Evolutionary conservation across 2,113 vertebrate species (phyloP), one percentile per base, ranked within the genome.

Genomic region (Pomatorhinus ruficollis): DNA sequence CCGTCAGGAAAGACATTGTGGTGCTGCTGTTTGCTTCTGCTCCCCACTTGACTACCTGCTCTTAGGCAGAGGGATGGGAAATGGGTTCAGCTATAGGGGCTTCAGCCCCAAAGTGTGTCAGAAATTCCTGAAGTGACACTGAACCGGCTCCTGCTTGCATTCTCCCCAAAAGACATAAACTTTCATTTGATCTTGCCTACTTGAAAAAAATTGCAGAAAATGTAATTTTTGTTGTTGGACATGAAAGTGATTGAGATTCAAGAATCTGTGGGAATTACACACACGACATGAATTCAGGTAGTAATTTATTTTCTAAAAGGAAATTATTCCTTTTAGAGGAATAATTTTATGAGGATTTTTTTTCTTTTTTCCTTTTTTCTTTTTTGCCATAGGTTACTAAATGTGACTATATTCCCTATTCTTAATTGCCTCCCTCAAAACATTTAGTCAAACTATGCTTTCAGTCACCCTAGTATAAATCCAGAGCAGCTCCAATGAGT

Each of bases 101-200:
- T 82, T 63, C 45, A 83, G 61, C 70, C 59, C 18, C 49, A 40
- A 9, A 16, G 9, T 9, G 9, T 25, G 25, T 50, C 57, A 85
- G 57, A 39, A 35, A 80, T 42, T 90, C 57, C 54, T 0, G 0
- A 16, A 44, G 30, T 4, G 8, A 35, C 0, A 0, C 24, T 3
- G 52, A 66, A 54, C 47, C 45, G 11, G 8, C 23, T 91, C 13
- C 14, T 72, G 16, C 10, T 52, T 47, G 16, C 0, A 1, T 52
- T 79, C 7, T 52, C 18, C 7, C 15, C 56, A 5, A 3, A 60
- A 77, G 31, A 71, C 17, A 70, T 3, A 68, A 2, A 30, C 57
- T 57, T 81, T n/a, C 23, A 44, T 30, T 42, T 56, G 10, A 37
- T 74, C 25, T 80, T 40, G 17, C 18, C 8, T 31, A 11, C 17